phyloP scores from a whole-genome alignment of 2,797 vertebrate genomes.

The Remorina albescens region DNA sequence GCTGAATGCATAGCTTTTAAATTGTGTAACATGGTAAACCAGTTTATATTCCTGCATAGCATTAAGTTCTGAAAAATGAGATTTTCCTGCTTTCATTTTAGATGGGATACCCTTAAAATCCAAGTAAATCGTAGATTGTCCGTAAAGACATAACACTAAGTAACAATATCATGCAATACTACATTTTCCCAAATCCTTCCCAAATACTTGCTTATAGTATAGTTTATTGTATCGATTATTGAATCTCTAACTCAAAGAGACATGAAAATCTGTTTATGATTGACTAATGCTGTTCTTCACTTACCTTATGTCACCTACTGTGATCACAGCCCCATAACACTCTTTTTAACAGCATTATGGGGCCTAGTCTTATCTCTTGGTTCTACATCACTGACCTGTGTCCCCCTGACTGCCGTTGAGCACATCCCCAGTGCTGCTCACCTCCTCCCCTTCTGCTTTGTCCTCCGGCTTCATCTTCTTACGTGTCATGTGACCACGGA shows the following conservation, averaged over 20 bases:
- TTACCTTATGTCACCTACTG: constrained; percentile 54
- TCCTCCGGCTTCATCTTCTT: constrained; percentile 99
- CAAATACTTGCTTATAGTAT: background rate
- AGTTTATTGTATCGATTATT: background rate
- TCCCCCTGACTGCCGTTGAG: constrained; percentile 81
- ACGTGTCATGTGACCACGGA: constrained; percentile 98
- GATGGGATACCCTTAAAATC: constrained; percentile 3
- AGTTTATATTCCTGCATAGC: constrained; percentile 7
- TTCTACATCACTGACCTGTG: constrained; percentile 82
- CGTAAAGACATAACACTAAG: background rate
- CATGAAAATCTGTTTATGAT: background rate
- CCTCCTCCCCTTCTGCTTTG: constrained; percentile 92
- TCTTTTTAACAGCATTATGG: constrained; percentile 49
- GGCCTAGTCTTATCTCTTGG: constrained; percentile 59
- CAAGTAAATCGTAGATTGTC: background rate
- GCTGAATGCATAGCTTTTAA: constrained; percentile 66
- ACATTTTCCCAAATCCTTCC: background rate
- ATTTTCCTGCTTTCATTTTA: background rate
- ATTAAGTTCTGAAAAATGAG: constrained; percentile 12
- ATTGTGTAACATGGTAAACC: constrained; percentile 32
- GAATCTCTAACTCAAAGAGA: constrained; percentile 5
- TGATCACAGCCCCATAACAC: constrained; percentile 50
- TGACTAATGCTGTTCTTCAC: constrained; percentile 19
- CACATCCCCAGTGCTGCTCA: constrained; percentile 88
- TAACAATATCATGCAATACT: background rate